phyloP scores from a whole-genome alignment of 1,140 invertebrate species.

The Anastrepha obliqua region DNA sequence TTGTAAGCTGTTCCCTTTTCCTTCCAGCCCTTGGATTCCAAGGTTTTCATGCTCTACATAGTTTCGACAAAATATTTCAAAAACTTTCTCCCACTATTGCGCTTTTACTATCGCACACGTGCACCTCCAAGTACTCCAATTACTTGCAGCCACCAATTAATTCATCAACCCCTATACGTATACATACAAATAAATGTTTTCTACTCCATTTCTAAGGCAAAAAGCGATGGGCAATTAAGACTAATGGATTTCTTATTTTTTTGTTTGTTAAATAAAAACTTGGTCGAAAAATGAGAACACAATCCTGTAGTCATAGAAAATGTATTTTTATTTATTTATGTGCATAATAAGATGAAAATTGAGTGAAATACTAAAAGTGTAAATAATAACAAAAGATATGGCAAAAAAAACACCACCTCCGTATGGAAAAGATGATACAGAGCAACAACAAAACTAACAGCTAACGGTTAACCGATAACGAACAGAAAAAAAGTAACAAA shows the following conservation, averaged over 20 bases:
- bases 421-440: background rate
- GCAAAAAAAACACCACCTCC: background rate
- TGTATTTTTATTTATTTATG: constrained; percentile 42
- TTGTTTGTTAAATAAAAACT: constrained; percentile 49
- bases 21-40: too few species aligned
- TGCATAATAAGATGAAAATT: constrained; percentile 21
- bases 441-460: constrained; percentile 11
- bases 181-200: background rate
- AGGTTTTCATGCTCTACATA: too few species aligned
- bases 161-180: background rate
- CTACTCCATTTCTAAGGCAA: background rate
- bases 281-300: constrained; percentile 36
- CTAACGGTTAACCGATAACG: background rate
- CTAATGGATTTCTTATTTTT: constrained; percentile 46
- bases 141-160: background rate
- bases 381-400: constrained; percentile 40
- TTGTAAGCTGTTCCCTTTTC: too few species aligned
- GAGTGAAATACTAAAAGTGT: constrained; percentile 40
- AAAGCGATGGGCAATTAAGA: constrained; percentile 31
- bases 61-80: too few species aligned
- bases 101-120: too few species aligned
- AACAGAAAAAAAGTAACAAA: background rate
- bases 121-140: too few species aligned
- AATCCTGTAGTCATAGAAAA: background rate
- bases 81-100: too few species aligned